Conservation (phyloP, 2,888 invertebrate species). For the Galeruca laticollis region DNA sequence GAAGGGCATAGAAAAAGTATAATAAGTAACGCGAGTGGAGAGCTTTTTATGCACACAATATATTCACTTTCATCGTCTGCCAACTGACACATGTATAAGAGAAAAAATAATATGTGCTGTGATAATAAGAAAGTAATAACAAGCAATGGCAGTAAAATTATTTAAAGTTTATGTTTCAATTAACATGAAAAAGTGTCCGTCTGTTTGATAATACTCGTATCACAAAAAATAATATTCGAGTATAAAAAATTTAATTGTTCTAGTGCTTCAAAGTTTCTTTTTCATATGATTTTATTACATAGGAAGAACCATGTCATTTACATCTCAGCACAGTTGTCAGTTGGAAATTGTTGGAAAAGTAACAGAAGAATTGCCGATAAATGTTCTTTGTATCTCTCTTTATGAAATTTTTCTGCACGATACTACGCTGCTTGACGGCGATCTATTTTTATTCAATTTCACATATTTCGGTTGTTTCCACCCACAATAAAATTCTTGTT, state of each 20-base stretch:
- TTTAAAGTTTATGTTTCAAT: too few relatives aligned
- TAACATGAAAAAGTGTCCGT: not conserved
- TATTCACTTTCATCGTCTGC: too few relatives aligned
- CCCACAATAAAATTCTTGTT: slow-evolving; percentile 2
- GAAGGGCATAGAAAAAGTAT: too few relatives aligned
- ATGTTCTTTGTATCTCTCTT: slow-evolving; percentile 41
- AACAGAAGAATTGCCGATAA: slow-evolving; percentile 43
- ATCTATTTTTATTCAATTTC: slow-evolving; percentile 4
- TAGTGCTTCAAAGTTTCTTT: slow-evolving; percentile 50
- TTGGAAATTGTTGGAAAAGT: slow-evolving; percentile 35
- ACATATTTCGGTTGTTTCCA: not conserved
- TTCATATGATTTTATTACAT: slow-evolving; percentile 52
- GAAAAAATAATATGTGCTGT: too few relatives aligned
- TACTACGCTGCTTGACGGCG: not conserved
- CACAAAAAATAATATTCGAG: slow-evolving; percentile 33
- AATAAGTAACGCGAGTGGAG: too few relatives aligned
- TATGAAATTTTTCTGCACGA: slow-evolving; percentile 32
- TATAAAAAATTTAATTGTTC: slow-evolving; percentile 52
- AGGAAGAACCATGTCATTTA: slow-evolving; percentile 51
- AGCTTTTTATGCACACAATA: too few relatives aligned
- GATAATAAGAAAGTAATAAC: too few relatives aligned
- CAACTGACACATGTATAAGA: too few relatives aligned
- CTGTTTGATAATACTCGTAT: not conserved
- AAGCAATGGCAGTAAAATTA: too few relatives aligned
- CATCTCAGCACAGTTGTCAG: slow-evolving; percentile 48